Base-by-base conservation (phyloP, 2,113 vertebrate species). In the Lophotis ruficrista region DNA sequence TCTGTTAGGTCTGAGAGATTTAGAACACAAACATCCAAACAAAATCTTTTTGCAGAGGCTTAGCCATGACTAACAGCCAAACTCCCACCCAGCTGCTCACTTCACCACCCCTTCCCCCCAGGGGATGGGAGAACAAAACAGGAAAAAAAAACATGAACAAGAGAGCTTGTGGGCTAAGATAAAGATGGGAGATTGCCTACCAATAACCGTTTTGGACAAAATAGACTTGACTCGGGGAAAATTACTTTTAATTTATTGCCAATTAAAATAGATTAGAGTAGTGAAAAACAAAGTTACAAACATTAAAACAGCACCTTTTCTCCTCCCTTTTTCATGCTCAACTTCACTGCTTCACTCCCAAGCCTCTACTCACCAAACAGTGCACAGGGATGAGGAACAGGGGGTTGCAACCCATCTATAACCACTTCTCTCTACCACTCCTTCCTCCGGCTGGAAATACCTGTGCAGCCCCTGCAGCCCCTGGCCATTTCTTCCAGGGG, bases 401-500 rank as follows among this genome's bases (percentile, higher is more conserved):
- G 5, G 4, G 2, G 10, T 35, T 80, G 37, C 3, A 8, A 6
- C 61, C 16, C 14, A 20, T 38, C 41, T 20, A 9, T 66, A 61
- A 78, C 24, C 0, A 1, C 4, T 60, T 7, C n/a, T 64, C 38
- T 51, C 38, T 41, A 68, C 17, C 2, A 3, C 33, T 78, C 11
- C 25, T 72, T 37, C 20, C 50, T 64, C 35, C 4, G 0, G 6
- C 37, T 73, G 38, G 41, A 73, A 53, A 65, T 13, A 4, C 25
- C 56, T 73, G 13, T 78, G 12, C 0, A 0, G 12, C 43, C 60
- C 0, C 2, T 24, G n/a, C 35, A 72, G 30, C 12, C 22, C 38
- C 10, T 30, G 24, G 19, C 23, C 43, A 20, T 35, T 33, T 89
- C 37, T 76, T 19, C 47, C 27, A 21, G 20, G 8, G 43, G 10